Evolutionary conservation across 2,888 invertebrate species (phyloP).

Genomic region (Callosobruchus maculatus): DNA sequence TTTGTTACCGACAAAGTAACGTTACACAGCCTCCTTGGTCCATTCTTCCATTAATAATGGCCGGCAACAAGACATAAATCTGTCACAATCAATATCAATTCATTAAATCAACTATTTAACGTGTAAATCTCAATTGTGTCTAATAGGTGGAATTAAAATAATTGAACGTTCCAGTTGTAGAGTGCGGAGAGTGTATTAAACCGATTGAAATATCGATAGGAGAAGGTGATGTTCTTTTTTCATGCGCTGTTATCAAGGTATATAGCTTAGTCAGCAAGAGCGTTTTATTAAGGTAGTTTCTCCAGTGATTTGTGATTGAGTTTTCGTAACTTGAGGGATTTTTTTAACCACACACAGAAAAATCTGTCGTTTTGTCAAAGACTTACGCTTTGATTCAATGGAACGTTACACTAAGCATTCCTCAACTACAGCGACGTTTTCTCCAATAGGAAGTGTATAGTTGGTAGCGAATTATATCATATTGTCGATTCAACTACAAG

Average conservation of each 20-base stretch:
- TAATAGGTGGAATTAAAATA: constrained; percentile 22
- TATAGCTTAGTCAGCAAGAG: not conserved
- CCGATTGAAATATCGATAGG: not conserved
- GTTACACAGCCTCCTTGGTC: not conserved
- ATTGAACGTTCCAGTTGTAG: constrained; percentile 7
- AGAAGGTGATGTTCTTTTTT: not conserved
- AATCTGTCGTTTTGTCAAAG: no score
- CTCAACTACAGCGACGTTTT: no score
- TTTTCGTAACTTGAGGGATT: no score
- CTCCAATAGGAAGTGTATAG: no score
- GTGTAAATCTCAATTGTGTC: constrained; percentile 21
- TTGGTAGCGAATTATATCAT: no score
- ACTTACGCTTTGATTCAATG: no score
- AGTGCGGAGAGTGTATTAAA: not conserved
- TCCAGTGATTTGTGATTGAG: no score
- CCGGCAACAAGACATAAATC: constrained; percentile 14
- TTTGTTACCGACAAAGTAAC: not conserved
- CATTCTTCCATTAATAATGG: not conserved
- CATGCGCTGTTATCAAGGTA: not conserved
- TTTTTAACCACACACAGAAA: no score
- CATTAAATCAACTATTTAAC: constrained; percentile 21
- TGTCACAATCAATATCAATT: constrained; percentile 25
- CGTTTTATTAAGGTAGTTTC: no score
- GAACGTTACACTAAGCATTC: no score
- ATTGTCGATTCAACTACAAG: no score